Evolutionary conservation across 2,888 invertebrate species (phyloP).

Genomic region (Schizotus pectinicornis): DNA sequence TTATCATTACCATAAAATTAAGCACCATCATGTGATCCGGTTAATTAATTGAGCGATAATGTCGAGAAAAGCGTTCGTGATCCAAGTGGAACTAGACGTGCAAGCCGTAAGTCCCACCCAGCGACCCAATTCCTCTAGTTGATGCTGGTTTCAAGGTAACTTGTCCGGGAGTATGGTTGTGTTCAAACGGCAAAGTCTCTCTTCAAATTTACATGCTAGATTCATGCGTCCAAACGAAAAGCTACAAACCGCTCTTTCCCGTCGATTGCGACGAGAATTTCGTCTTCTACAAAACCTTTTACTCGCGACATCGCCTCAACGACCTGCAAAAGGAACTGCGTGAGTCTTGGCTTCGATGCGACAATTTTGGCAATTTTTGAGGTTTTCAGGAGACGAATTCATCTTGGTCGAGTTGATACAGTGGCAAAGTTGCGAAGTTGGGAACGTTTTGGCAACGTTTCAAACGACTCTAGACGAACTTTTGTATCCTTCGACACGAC

Average conservation of each 20-base stretch:
- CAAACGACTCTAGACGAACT: slow-evolving; percentile 69
- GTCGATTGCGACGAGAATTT: slow-evolving; percentile 74
- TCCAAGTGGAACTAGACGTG: slow-evolving; percentile 65
- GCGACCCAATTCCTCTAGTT: background rate
- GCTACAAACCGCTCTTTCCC: slow-evolving; percentile 73
- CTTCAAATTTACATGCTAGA: slow-evolving; percentile 73
- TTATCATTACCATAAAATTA: too few relatives aligned
- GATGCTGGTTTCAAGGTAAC: slow-evolving; percentile 63
- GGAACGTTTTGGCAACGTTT: slow-evolving; percentile 67
- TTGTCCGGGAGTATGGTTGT: slow-evolving; percentile 87
- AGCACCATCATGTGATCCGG: too few relatives aligned
- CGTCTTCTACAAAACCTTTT: slow-evolving; percentile 68
- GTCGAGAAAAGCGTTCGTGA: slow-evolving; percentile 62
- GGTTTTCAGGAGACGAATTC: slow-evolving; percentile 63
- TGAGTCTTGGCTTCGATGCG: too few relatives aligned
- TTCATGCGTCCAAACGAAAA: slow-evolving; percentile 71
- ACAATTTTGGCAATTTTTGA: background rate
- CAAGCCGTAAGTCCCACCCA: slow-evolving; percentile 60
- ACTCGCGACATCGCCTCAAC: slow-evolving; percentile 55
- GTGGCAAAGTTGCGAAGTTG: slow-evolving; percentile 61
- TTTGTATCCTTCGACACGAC: slow-evolving; percentile 66
- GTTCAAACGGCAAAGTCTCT: slow-evolving; percentile 78
- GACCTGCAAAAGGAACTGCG: slow-evolving; percentile 59
- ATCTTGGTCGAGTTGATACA: slow-evolving; percentile 71
- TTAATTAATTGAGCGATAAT: slow-evolving; percentile 21